These are phyloP conservation scores for Geodia barretti DNA, from an alignment of 37 sponge, comb jelly and placozoan species.

Conservation along the genomic window DNA sequence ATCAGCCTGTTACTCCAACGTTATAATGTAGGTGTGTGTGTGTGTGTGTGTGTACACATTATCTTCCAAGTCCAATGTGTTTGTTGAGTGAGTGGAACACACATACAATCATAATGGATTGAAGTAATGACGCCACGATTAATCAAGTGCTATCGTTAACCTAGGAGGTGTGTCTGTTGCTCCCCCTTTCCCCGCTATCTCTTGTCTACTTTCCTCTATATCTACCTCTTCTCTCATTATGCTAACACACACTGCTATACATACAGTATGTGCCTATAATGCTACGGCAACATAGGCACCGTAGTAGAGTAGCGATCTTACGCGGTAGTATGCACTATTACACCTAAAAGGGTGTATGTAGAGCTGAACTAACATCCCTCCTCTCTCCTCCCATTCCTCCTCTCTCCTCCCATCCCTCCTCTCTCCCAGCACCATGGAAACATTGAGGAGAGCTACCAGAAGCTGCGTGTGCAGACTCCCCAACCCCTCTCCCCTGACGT, in stretches of 20 bases:
- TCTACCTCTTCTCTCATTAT: neutral
- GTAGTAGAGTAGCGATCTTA: no score
- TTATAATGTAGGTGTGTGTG: neutral
- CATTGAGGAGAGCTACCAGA: neutral
- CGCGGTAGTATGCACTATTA: no score
- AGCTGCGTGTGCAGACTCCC: neutral
- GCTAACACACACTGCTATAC: no score
- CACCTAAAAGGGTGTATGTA: no score
- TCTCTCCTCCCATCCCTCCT: neutral
- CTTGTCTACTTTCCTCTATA: neutral
- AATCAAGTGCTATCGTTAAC: neutral
- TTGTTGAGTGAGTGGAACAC: no score
- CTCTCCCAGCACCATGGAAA: neutral
- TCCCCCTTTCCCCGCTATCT: neutral
- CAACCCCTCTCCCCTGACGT: neutral
- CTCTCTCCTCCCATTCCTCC: neutral
- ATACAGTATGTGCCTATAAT: no score
- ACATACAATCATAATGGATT: no score
- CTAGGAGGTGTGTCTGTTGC: neutral
- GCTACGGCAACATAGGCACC: no score
- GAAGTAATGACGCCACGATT: no score
- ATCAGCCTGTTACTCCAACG: neutral
- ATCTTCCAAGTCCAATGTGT: no score
- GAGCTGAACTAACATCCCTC: no score
- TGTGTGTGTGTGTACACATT: slow-evolving; percentile 3